phyloP scores from a whole-genome alignment of 2,888 invertebrate genomes.

The Rhagium mordax region DNA sequence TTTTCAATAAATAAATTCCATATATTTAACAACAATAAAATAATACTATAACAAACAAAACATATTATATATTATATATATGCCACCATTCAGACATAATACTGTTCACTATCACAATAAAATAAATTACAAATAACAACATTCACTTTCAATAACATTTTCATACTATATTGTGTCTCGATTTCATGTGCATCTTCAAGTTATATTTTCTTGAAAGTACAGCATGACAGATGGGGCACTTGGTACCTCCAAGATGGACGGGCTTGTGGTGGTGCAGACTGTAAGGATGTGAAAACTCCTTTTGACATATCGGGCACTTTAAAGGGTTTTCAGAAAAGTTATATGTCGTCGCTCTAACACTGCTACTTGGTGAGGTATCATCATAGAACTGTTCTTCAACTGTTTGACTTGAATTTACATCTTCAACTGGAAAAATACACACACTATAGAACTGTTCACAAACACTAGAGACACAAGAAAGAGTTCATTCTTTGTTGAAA shows the following conservation, averaged over 20 bases:
- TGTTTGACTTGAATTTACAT: conserved; percentile 30
- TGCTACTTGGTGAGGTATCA: conserved; percentile 15
- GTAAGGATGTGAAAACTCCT: conserved; percentile 50
- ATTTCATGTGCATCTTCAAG: conserved; percentile 52
- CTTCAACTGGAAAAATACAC: conserved; percentile 43
- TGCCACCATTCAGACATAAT: conserved; percentile 13
- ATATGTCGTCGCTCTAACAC: conserved; percentile 19
- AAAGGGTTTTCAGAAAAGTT: conserved; percentile 38
- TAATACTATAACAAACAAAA: conserved; percentile 13
- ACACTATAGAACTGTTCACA: conserved; percentile 16
- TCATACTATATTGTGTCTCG: conserved; percentile 45
- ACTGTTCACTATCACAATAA: conserved; percentile 26
- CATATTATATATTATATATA: neutral
- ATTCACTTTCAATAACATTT: conserved; percentile 1
- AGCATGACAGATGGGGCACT: conserved; percentile 52
- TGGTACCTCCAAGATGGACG: conserved; percentile 53
- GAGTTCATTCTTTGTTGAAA: neutral
- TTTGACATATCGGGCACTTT: conserved; percentile 48
- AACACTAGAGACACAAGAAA: neutral
- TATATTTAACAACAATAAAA: conserved; percentile 6
- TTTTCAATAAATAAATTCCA: conserved; percentile 5
- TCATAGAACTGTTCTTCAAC: conserved; percentile 33
- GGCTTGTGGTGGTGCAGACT: conserved; percentile 51
- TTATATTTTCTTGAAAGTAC: conserved; percentile 53
- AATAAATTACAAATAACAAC: neutral